phyloP scores from a whole-genome alignment of 2,888 invertebrate genomes.

The Caenorhabditis afra region DNA sequence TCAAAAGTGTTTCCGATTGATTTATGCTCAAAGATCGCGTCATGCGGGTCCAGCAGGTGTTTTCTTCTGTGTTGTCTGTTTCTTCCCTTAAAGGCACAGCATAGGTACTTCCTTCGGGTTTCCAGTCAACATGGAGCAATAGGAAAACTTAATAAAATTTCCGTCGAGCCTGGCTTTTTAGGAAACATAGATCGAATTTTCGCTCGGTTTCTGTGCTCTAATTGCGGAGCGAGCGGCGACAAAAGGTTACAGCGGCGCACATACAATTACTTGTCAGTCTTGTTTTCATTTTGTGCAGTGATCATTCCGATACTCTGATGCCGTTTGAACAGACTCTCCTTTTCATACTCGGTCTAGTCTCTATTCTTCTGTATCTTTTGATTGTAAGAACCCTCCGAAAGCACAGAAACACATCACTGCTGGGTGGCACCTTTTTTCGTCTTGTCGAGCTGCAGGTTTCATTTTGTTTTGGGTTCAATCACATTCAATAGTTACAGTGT shows the following conservation, averaged over 20 bases:
- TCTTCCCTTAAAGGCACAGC: background rate
- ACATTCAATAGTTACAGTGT: constrained; percentile 8
- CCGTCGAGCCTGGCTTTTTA: background rate
- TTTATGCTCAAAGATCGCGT: no score
- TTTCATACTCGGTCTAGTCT: constrained; percentile 39
- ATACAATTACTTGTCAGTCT: constrained; percentile 15
- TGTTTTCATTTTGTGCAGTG: no score
- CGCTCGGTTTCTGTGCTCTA: constrained; percentile 10
- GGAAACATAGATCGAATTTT: constrained; percentile 6
- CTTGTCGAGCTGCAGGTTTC: constrained; percentile 41
- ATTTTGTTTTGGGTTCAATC: no score
- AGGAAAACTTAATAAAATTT: background rate
- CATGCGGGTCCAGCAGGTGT: no score
- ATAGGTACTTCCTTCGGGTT: background rate
- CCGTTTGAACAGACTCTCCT: constrained; percentile 48
- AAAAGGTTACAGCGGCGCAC: constrained; percentile 20
- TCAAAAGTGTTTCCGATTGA: no score
- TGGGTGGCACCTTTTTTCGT: constrained; percentile 47
- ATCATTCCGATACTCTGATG: constrained; percentile 22
- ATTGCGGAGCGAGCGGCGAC: constrained; percentile 9
- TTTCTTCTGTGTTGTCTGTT: no score
- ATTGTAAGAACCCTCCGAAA: constrained; percentile 36
- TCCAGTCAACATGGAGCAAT: background rate
- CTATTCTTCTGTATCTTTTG: constrained; percentile 39
- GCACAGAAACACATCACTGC: constrained; percentile 25